phyloP scores from a whole-genome alignment of 1,140 invertebrate species.

The Arctopsyche grandis region DNA sequence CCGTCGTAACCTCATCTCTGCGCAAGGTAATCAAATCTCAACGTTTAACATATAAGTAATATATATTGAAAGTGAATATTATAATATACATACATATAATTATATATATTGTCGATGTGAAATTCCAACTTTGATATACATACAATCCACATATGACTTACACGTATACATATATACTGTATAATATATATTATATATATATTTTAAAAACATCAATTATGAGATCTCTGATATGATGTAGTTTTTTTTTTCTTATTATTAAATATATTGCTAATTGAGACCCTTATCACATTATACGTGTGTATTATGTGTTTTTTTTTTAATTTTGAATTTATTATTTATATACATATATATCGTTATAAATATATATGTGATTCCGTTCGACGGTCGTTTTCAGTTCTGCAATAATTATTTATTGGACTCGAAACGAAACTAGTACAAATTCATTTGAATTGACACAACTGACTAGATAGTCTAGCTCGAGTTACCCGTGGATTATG shows the following conservation, averaged over 20 bases:
- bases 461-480: too few species aligned
- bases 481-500: too few species aligned
- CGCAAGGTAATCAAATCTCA: slow-evolving; percentile 16
- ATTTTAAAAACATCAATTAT: neutral
- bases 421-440: too few species aligned
- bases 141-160: neutral
- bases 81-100: too few species aligned
- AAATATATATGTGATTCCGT: neutral
- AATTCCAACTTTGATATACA: neutral
- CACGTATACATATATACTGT: slow-evolving; percentile 12
- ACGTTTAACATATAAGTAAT: neutral
- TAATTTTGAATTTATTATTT: neutral
- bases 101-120: neutral
- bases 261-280: slow-evolving; percentile 31
- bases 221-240: slow-evolving; percentile 19
- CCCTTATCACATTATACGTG: slow-evolving; percentile 13
- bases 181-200: neutral
- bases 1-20: slow-evolving; percentile 37
- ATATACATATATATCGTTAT: neutral
- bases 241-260: slow-evolving; percentile 10
- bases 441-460: too few species aligned
- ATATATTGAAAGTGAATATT: too few species aligned
- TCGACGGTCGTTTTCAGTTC: neutral
- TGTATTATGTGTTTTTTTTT: neutral
- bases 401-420: neutral